Evolutionary conservation across 2,113 vertebrate genomes (phyloP), one percentile per base, ranked within the genome.

Genomic region (Girardinichthys multiradiatus): DNA sequence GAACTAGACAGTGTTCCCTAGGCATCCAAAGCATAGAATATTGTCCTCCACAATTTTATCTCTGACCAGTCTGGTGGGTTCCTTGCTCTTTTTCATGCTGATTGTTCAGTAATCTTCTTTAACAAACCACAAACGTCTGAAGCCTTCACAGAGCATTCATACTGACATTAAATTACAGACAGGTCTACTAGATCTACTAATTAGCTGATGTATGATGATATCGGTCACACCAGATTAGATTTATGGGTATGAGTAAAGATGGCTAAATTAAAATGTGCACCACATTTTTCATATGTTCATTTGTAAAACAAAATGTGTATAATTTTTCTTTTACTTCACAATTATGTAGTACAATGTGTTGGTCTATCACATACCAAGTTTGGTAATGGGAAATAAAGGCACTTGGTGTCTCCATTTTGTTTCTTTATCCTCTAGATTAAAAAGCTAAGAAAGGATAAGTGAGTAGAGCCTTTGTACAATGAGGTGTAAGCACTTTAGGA

Each of bases 401-500:
- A 42, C 57, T 76, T 60, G 19, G 31, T 57, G 60, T 10, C 33
- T 29, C 11, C 29, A 45, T 14, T 65, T 57, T 74, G 28, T 63
- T 76, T 58, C 35, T 48, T 73, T 57, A 33, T 74, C 61, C 31
- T 74, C 39, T 61, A 64, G 57, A 83, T 74, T 68, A 68, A 72
- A 30, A 27, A 71, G 62, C 61, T 31, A 37, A 68, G 54, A 67
- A 45, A 39, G 76, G 58, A 58, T 65, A 68, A 74, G 63, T 71
- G 68, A 69, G 74, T 67, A 35, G 86, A 78, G 64, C 76, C 59
- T 81, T 61, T 82, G 86, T 72, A 84, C 84, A 88, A 57, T 79
- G 82, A 85, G 54, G 81, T 86, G 80, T 84, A 83, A 91, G 88
- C 90, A 91, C 91, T 91, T 11, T 1, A 89, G 91, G 92, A 95